phyloP scores from a whole-genome alignment of 2,113 vertebrate species.

The Meles meles region DNA sequence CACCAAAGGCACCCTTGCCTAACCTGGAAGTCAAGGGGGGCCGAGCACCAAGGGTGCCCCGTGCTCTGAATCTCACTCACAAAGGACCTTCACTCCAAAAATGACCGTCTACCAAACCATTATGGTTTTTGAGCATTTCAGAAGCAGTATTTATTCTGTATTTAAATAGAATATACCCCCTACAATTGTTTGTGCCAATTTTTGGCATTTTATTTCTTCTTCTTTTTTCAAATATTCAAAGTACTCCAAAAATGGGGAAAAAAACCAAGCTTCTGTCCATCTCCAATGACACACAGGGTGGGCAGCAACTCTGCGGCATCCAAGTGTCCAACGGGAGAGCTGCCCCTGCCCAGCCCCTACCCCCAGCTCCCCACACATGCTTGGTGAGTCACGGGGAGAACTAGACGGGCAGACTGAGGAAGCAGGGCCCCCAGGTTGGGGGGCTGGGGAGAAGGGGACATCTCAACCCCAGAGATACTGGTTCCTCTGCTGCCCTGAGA shows the following conservation, averaged over 20 bases:
- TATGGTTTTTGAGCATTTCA: background rate
- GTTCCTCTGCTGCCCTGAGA: background rate
- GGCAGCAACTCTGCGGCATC: background rate
- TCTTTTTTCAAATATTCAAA: background rate
- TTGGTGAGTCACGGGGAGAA: background rate
- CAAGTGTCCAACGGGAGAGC: rapidly evolving
- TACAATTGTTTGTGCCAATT: background rate
- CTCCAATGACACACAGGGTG: background rate
- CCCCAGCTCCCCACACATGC: background rate
- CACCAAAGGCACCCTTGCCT: background rate
- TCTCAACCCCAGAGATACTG: background rate
- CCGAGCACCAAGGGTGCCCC: background rate
- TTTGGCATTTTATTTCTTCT: background rate
- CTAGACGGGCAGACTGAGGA: background rate
- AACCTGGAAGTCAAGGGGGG: rapidly evolving
- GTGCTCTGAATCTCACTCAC: background rate
- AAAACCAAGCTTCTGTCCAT: background rate
- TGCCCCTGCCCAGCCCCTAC: background rate
- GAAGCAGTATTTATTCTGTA: background rate
- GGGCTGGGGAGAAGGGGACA: rapidly evolving
- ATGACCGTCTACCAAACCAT: background rate
- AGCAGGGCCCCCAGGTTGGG: background rate
- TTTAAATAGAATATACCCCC: background rate
- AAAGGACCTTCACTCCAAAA: background rate
- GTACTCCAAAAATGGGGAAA: background rate